Conservation (phyloP, 2,888 invertebrate genomes). For the Amphipyra berbera region DNA sequence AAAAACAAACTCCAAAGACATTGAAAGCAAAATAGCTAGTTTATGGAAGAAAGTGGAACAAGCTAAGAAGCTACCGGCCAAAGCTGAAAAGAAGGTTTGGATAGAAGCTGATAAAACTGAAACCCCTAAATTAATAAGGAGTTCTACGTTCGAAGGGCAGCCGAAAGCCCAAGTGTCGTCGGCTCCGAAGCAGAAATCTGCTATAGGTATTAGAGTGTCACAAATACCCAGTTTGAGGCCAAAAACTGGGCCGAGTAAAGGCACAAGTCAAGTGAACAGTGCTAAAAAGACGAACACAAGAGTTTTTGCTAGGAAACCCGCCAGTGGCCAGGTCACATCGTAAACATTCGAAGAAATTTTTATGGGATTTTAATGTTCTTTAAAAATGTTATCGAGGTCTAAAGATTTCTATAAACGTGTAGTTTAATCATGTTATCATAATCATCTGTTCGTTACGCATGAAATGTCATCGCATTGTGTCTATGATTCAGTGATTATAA, state of each 20-base stretch:
- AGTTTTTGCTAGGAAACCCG: conserved; percentile 76
- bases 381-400: conserved; percentile 28
- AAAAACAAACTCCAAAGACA: conserved; percentile 89
- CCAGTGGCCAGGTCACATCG: conserved; percentile 72
- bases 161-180: conserved; percentile 78
- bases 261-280: conserved; percentile 58
- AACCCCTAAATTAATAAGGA: conserved; percentile 87
- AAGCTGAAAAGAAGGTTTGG: conserved; percentile 91
- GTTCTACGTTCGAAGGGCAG: conserved; percentile 92
- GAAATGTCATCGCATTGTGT: conserved; percentile 20
- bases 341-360: conserved; percentile 51
- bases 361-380: conserved; percentile 37
- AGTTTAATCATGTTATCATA: conserved; percentile 15
- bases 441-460: conserved; percentile 12
- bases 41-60: conserved; percentile 95
- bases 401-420: conserved; percentile 8
- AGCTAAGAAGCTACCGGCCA: conserved; percentile 89
- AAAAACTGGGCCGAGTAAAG: conserved; percentile 70
- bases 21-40: conserved; percentile 94
- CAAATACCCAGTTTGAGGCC: conserved; percentile 84
- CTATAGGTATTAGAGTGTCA: conserved; percentile 83
- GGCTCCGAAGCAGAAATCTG: conserved; percentile 85
- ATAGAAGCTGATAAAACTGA: conserved; percentile 84
- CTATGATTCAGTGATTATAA: conserved; percentile 3
- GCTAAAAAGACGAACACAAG: conserved; percentile 72